Evolutionary conservation across 2,113 vertebrate species (phyloP).

Genomic region (Rhinolophus sinicus): DNA sequence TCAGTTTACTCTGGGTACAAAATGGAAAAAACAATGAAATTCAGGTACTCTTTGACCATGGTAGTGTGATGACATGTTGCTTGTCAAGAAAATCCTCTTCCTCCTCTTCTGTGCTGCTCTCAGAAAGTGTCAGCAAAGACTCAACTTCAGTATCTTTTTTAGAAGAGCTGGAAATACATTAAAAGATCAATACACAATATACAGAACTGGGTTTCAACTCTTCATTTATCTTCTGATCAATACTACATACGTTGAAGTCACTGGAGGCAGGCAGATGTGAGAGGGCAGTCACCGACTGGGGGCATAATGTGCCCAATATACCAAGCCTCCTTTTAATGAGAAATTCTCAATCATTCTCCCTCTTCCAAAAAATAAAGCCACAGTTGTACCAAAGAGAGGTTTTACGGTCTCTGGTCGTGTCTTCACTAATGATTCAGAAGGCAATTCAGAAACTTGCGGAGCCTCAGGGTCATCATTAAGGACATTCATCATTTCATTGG

Average conservation of each 20-base stretch:
- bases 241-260: background rate
- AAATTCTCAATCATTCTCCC: constrained; percentile 20
- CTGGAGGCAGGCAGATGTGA: background rate
- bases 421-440: constrained; percentile 44
- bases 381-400: background rate
- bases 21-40: constrained; percentile 7
- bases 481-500: constrained; percentile 35
- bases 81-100: constrained; percentile 65
- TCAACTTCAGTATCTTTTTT: constrained; percentile 38
- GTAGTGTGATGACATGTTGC: constrained; percentile 41
- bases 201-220: constrained; percentile 36
- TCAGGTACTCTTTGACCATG: background rate
- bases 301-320: background rate
- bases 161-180: constrained; percentile 70
- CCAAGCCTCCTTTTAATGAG: background rate
- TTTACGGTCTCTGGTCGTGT: background rate
- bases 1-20: constrained; percentile 28
- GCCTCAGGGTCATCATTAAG: background rate
- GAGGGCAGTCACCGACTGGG: background rate
- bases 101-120: constrained; percentile 65
- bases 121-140: constrained; percentile 29
- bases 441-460: constrained; percentile 19
- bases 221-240: constrained; percentile 64
- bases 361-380: constrained; percentile 34
- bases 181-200: constrained; percentile 69